Conservation (phyloP, 1,140 invertebrate genomes). For the Ips typographus region DNA sequence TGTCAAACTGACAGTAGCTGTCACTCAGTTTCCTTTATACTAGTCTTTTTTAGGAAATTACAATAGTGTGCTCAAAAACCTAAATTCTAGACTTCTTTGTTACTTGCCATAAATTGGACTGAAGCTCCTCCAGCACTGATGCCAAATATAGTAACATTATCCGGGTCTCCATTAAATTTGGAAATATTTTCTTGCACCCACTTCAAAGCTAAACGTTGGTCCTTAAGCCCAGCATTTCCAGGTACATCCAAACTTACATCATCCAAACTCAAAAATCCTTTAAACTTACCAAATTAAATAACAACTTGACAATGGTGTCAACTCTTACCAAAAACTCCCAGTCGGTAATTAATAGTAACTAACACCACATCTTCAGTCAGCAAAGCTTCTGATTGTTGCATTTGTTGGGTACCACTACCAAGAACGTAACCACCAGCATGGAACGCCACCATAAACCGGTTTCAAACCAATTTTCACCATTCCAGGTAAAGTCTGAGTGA, state of each 20-base stretch:
- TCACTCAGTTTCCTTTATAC: too few relatives aligned
- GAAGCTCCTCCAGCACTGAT: slow-evolving; percentile 59
- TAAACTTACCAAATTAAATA: neutral
- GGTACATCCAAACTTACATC: slow-evolving; percentile 47
- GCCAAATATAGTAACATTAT: slow-evolving; percentile 64
- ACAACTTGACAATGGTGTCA: neutral
- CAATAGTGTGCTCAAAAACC: too few relatives aligned
- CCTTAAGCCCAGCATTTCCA: slow-evolving; percentile 66
- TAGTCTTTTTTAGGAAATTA: too few relatives aligned
- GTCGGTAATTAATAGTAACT: slow-evolving; percentile 55
- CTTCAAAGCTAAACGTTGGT: slow-evolving; percentile 61
- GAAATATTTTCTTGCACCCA: slow-evolving; percentile 64
- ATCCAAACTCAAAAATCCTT: slow-evolving; percentile 58
- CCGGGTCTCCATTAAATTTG: slow-evolving; percentile 61
- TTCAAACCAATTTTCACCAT: slow-evolving; percentile 23
- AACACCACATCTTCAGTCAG: slow-evolving; percentile 58
- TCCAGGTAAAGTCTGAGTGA: slow-evolving; percentile 32
- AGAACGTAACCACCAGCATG: slow-evolving; percentile 63
- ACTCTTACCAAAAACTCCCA: slow-evolving; percentile 54
- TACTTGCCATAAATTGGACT: slow-evolving; percentile 47
- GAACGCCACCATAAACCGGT: slow-evolving; percentile 67
- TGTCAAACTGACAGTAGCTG: too few relatives aligned
- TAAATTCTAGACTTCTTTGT: too few relatives aligned
- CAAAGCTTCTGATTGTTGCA: slow-evolving; percentile 63
- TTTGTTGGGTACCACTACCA: slow-evolving; percentile 58